Conservation (phyloP, 1,140 invertebrate species). For the Bombus confusus region DNA sequence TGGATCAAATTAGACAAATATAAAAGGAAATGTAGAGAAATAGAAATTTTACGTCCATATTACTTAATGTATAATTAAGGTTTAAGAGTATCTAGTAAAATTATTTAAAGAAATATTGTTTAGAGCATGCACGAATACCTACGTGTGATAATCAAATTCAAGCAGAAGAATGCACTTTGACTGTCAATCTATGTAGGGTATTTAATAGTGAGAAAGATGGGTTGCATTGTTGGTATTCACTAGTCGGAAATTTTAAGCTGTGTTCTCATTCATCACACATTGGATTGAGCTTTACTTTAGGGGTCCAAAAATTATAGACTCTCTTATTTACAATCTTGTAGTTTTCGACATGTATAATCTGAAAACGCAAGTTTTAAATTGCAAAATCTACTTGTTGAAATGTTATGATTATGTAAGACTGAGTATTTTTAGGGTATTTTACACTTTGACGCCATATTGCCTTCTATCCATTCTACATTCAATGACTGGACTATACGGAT, state of each 20-base stretch:
- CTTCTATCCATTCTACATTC: too few relatives aligned
- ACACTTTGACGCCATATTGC: too few relatives aligned
- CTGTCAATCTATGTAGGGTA: slow-evolving; percentile 22
- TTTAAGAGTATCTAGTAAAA: neutral
- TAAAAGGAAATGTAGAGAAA: neutral
- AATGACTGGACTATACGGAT: too few relatives aligned
- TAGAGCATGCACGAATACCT: neutral
- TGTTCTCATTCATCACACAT: neutral
- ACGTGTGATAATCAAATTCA: slow-evolving; percentile 39
- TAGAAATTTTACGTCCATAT: neutral
- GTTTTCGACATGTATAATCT: too few relatives aligned
- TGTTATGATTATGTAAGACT: too few relatives aligned
- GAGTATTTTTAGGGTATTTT: too few relatives aligned
- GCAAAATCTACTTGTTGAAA: too few relatives aligned
- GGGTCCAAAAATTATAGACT: too few relatives aligned
- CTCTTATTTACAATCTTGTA: too few relatives aligned
- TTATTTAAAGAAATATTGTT: slow-evolving; percentile 17
- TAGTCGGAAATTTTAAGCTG: neutral
- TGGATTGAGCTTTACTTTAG: neutral
- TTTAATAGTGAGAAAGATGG: neutral
- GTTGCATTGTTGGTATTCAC: neutral
- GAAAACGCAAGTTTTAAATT: too few relatives aligned
- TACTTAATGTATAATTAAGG: neutral
- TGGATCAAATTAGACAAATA: neutral
- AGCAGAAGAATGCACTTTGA: slow-evolving; percentile 24